phyloP scores from a whole-genome alignment of 2,888 invertebrate species.

The Athripsodes cinereus region DNA sequence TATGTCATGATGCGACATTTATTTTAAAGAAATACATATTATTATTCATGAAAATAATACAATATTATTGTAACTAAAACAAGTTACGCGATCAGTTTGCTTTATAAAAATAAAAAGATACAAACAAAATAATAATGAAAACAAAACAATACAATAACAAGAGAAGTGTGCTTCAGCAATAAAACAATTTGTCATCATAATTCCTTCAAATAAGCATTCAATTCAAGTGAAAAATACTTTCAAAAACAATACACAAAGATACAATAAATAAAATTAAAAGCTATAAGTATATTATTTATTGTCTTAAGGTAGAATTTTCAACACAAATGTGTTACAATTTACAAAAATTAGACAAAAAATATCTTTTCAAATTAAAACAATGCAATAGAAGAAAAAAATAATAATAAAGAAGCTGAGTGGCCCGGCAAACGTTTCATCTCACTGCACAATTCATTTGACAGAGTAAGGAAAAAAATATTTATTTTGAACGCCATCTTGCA shows the following conservation, averaged over 20 bases:
- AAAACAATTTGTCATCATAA: slow-evolving; percentile 27
- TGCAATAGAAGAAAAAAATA: background rate
- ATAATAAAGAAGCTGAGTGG: background rate
- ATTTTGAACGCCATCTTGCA: background rate
- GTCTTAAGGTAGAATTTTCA: background rate
- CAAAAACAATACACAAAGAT: background rate
- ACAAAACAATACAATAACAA: background rate
- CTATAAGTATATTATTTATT: no score
- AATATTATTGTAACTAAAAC: no score
- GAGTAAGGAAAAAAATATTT: background rate
- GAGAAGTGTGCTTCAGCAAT: slow-evolving; percentile 15
- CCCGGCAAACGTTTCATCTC: background rate
- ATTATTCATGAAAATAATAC: no score
- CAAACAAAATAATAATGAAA: background rate
- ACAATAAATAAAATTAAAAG: background rate
- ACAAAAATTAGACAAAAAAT: background rate
- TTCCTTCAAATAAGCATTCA: slow-evolving; percentile 17
- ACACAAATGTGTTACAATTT: background rate
- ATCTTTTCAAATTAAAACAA: background rate
- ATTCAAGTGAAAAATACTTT: background rate
- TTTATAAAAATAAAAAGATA: no score
- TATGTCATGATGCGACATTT: no score
- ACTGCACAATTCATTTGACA: background rate
- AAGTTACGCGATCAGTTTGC: no score
- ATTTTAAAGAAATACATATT: no score